Conservation (phyloP, 2,888 invertebrate genomes). For the Dicyrtoma fusca region DNA sequence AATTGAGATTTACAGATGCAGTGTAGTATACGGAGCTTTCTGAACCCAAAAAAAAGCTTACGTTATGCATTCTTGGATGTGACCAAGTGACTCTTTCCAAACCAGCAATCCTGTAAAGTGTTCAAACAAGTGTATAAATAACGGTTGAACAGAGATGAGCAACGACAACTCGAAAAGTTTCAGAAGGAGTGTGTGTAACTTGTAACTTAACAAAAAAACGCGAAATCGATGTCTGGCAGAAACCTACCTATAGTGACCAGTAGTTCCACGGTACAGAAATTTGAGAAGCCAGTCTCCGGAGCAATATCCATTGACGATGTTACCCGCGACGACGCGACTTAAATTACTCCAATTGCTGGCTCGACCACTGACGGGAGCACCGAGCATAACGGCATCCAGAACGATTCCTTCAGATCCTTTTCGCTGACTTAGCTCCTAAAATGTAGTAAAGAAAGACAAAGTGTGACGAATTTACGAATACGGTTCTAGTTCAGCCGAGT, state of each 20-base stretch:
- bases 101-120: slow-evolving; percentile 50
- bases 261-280: slow-evolving; percentile 69
- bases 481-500: no score
- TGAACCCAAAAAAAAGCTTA: slow-evolving; percentile 18
- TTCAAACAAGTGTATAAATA: not conserved
- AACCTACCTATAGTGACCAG: slow-evolving; percentile 63
- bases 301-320: slow-evolving; percentile 70
- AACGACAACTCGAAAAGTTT: no score
- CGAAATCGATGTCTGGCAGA: slow-evolving; percentile 17
- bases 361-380: slow-evolving; percentile 65
- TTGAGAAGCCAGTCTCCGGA: slow-evolving; percentile 68
- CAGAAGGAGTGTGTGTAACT: not conserved
- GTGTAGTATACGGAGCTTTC: not conserved
- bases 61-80: slow-evolving; percentile 54
- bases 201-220: slow-evolving; percentile 4
- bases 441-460: slow-evolving; percentile 19
- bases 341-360: slow-evolving; percentile 65
- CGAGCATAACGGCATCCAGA: slow-evolving; percentile 69
- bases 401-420: slow-evolving; percentile 66
- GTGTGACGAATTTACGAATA: no score
- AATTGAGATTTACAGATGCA: slow-evolving; percentile 30
- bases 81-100: slow-evolving; percentile 54
- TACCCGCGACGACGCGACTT: slow-evolving; percentile 66
- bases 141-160: no score
- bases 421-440: slow-evolving; percentile 62